A percentile compares a stretch with the other conserved stretches of the same genome.
Conservation (phyloP, 2,113 vertebrate species). For the Capreolus pygargus region DNA sequence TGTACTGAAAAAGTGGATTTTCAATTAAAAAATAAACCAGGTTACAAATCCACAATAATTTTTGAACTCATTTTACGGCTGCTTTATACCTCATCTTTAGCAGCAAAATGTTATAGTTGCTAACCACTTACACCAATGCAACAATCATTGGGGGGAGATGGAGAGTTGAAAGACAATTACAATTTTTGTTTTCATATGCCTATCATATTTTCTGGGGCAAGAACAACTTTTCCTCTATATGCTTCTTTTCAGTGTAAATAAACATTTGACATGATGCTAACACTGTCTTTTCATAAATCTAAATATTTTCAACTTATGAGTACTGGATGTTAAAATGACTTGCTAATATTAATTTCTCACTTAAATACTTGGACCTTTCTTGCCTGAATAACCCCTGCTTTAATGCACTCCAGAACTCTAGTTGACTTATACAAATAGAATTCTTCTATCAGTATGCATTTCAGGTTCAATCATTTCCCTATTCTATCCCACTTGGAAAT, state of each 20-base stretch:
- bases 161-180: neutral
- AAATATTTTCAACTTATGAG: neutral
- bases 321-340: neutral
- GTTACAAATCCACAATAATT: neutral
- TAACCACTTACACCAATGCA: neutral
- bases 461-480: neutral
- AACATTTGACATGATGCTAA: neutral
- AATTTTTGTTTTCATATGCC: neutral
- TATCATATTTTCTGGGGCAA: neutral
- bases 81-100: neutral
- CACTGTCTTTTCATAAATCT: neutral
- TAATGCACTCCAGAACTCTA: neutral
- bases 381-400: neutral
- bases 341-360: neutral
- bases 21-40: neutral
- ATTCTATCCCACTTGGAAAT: neutral
- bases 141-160: fast-evolving
- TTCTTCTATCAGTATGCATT: neutral
- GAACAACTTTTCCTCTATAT: neutral
- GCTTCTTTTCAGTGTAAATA: neutral
- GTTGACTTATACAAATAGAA: neutral
- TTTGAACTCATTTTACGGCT: neutral
- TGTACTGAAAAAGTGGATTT: neutral
- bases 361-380: neutral
- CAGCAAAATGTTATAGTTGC: neutral